phyloP scores from a whole-genome alignment of 2,888 invertebrate genomes.

The Aleiodes testaceus region DNA sequence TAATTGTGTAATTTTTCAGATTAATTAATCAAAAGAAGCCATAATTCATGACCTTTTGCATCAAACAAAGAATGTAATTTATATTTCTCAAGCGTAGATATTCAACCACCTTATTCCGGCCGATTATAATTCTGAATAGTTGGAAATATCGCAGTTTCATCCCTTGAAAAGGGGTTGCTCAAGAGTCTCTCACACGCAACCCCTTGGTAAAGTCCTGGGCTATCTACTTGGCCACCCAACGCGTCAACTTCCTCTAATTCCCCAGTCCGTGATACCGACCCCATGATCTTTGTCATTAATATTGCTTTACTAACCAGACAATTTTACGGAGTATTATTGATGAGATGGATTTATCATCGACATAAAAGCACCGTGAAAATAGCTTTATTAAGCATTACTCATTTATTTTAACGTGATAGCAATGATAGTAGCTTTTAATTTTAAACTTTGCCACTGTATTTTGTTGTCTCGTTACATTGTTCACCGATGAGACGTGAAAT shows the following conservation, averaged over 20 bases:
- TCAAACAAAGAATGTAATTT: neutral
- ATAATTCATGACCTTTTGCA: neutral
- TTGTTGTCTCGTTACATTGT: neutral
- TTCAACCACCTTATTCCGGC: conserved; percentile 8
- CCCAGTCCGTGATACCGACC: conserved; percentile 43
- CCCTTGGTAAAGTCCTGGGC: conserved; percentile 45
- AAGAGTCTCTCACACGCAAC: conserved; percentile 45
- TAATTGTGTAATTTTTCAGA: too few species aligned
- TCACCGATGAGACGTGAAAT: conserved; percentile 56
- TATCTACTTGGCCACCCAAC: conserved; percentile 41
- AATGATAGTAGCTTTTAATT: conserved; percentile 28
- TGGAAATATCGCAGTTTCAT: conserved; percentile 59
- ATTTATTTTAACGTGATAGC: neutral
- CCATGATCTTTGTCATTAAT: conserved; percentile 69
- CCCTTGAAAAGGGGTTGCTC: conserved; percentile 35
- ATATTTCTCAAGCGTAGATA: neutral
- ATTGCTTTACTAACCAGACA: conserved; percentile 60
- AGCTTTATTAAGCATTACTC: conserved; percentile 17
- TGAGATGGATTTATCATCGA: conserved; percentile 33
- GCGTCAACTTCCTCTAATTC: conserved; percentile 59
- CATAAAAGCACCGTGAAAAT: neutral
- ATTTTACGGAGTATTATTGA: conserved; percentile 39
- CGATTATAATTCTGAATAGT: conserved; percentile 39
- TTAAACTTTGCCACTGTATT: neutral
- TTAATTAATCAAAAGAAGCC: too few species aligned